These are phyloP conservation scores for Catajapyx aquilonaris DNA, from an alignment of 1,140 invertebrate genomes.

Conservation along the genomic window DNA sequence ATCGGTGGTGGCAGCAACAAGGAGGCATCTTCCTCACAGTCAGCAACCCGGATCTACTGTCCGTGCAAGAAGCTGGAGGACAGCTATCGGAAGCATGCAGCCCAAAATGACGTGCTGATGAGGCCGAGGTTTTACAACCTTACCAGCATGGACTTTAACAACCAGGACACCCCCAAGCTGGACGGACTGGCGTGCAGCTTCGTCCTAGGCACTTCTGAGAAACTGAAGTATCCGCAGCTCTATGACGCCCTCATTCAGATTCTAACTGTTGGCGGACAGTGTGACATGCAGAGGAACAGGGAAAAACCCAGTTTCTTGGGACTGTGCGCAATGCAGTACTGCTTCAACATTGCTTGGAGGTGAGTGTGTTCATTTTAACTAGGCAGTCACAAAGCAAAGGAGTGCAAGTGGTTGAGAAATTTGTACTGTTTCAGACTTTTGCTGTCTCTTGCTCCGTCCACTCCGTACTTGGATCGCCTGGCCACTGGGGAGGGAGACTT, in stretches of 20 bases:
- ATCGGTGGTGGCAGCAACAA: too few relatives aligned
- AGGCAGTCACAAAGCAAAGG: not conserved
- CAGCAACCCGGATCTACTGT: constrained; percentile 40
- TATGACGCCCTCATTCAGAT: constrained; percentile 70
- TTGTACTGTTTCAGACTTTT: constrained; percentile 31
- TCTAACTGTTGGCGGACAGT: constrained; percentile 41
- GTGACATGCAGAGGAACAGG: constrained; percentile 20
- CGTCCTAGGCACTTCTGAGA: constrained; percentile 70
- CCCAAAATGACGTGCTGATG: constrained; percentile 50
- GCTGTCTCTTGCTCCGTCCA: constrained; percentile 64
- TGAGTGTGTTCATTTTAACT: constrained; percentile 16
- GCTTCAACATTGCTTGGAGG: constrained; percentile 71
- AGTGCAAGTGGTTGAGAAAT: not conserved
- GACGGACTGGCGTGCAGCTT: constrained; percentile 89
- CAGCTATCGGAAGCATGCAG: constrained; percentile 48
- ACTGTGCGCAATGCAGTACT: constrained; percentile 71
- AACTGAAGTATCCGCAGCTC: constrained; percentile 66
- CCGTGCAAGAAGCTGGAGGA: constrained; percentile 60
- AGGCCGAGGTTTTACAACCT: constrained; percentile 71
- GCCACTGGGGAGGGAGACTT: constrained; percentile 31
- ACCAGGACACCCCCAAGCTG: constrained; percentile 62
- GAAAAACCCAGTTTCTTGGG: constrained; percentile 40
- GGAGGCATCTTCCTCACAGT: too few relatives aligned
- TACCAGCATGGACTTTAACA: constrained; percentile 50
- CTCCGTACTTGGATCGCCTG: constrained; percentile 60